A percentile compares a stretch with the other conserved stretches of the same genome.
These are phyloP conservation scores for Chroicocephalus ridibundus DNA, from an alignment of 2,113 vertebrate genomes.

Conservation along the genomic window DNA sequence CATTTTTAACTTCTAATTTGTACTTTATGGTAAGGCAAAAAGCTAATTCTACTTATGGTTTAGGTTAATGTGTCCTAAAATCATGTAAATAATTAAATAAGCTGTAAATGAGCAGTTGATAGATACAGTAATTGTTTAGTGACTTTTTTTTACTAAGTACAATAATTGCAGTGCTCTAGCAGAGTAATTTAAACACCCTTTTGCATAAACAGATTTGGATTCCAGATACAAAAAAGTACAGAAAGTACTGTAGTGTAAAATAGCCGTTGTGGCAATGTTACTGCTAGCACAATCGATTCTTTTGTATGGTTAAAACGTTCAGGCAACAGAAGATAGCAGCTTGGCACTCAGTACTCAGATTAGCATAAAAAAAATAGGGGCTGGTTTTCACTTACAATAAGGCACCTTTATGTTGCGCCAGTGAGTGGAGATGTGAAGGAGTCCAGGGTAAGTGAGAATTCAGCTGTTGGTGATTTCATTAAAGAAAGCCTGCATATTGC, in stretches of 20 bases:
- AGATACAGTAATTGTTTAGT: slow-evolving; percentile 75
- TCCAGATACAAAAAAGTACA: slow-evolving; percentile 43
- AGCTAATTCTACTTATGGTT: slow-evolving; percentile 83
- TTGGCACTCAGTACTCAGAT: slow-evolving; percentile 36
- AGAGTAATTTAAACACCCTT: slow-evolving; percentile 82
- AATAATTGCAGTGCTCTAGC: slow-evolving; percentile 76
- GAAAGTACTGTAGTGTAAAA: slow-evolving; percentile 27
- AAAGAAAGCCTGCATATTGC: slow-evolving; percentile 39
- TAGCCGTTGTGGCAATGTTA: background rate
- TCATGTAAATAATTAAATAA: slow-evolving; percentile 88
- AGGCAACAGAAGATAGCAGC: slow-evolving; percentile 3
- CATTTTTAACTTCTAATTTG: slow-evolving; percentile 90
- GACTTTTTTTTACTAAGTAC: slow-evolving; percentile 75
- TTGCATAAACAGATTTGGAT: slow-evolving; percentile 74
- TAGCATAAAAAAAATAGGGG: background rate
- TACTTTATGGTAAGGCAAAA: slow-evolving; percentile 85
- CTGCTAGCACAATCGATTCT: background rate
- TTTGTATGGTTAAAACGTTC: background rate
- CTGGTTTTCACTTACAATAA: background rate
- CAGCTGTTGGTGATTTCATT: background rate
- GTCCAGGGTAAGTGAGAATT: slow-evolving; percentile 11
- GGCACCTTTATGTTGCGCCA: background rate
- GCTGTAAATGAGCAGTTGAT: slow-evolving; percentile 79
- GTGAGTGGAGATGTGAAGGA: background rate
- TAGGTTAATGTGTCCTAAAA: slow-evolving; percentile 77